Evolutionary conservation across 2,888 invertebrate genomes (phyloP).

Genomic region (Bedellia somnulentella): DNA sequence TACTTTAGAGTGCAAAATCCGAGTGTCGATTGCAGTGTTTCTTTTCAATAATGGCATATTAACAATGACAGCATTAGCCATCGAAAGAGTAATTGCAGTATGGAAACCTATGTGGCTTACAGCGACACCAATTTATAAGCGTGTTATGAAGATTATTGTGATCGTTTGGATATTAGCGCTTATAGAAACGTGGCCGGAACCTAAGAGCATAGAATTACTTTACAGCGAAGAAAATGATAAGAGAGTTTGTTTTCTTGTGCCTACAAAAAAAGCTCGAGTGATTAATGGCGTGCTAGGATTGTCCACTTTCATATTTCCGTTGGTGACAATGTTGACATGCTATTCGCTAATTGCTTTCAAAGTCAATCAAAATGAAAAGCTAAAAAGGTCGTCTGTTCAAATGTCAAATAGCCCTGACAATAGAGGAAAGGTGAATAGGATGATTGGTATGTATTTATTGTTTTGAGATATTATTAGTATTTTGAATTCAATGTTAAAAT

Average conservation of each 20-base stretch:
- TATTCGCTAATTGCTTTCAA: constrained; percentile 29
- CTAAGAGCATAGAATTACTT: too few relatives aligned
- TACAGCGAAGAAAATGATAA: constrained; percentile 15
- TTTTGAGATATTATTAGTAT: background rate
- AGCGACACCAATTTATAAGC: constrained; percentile 18
- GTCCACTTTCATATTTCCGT: constrained; percentile 24
- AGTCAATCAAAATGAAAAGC: constrained; percentile 19
- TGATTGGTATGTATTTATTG: constrained; percentile 3
- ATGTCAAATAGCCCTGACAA: background rate
- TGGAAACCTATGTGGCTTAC: constrained; percentile 24
- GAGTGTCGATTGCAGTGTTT: constrained; percentile 21
- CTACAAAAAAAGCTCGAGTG: constrained; percentile 19
- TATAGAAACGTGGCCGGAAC: constrained; percentile 23
- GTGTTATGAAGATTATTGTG: constrained; percentile 24
- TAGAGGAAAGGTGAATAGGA: background rate
- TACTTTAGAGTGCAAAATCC: constrained; percentile 21
- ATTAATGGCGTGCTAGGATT: constrained; percentile 23
- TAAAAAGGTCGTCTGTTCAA: background rate
- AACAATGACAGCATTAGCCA: constrained; percentile 27
- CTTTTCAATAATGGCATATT: constrained; percentile 30
- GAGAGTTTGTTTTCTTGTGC: constrained; percentile 22
- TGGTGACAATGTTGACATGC: constrained; percentile 25
- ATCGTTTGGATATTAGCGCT: constrained; percentile 25
- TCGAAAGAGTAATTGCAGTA: constrained; percentile 30
- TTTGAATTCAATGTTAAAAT: too few relatives aligned